phyloP scores from a whole-genome alignment of 2,113 vertebrate species.

The Sebastes schlegelii region DNA sequence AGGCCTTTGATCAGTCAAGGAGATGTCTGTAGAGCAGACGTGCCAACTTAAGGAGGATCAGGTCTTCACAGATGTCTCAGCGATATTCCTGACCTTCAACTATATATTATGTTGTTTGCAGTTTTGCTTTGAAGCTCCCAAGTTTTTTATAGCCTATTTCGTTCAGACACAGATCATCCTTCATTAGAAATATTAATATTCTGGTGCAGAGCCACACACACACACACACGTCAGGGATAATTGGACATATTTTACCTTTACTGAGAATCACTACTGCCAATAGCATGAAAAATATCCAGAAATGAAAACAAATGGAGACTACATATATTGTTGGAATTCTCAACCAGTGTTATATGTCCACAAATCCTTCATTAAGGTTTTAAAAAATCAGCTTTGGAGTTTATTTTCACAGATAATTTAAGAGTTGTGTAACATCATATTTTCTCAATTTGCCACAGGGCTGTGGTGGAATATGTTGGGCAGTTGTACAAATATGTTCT shows the following conservation, averaged over 20 bases:
- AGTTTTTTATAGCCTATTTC: slow-evolving; percentile 2
- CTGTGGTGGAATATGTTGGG: slow-evolving; percentile 24
- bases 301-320: slow-evolving; percentile 9
- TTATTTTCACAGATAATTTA: slow-evolving; percentile 33
- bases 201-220: neutral
- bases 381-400: slow-evolving; percentile 1
- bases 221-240: neutral
- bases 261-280: neutral
- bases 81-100: slow-evolving; percentile 4
- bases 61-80: slow-evolving; percentile 18
- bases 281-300: slow-evolving; percentile 20
- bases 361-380: slow-evolving; percentile 20
- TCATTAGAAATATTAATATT: slow-evolving; percentile 21
- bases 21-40: slow-evolving; percentile 17
- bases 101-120: neutral
- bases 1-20: slow-evolving; percentile 40
- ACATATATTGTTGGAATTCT: slow-evolving; percentile 11
- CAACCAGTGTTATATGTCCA: neutral
- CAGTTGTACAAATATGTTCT: slow-evolving; percentile 12
- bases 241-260: neutral
- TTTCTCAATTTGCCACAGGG: slow-evolving; percentile 23
- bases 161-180: slow-evolving; percentile 2
- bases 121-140: slow-evolving; percentile 9
- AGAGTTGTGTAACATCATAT: slow-evolving; percentile 7
- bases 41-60: slow-evolving; percentile 7